Percentiles rank a stretch among this genome's conserved stretches.
Evolutionary conservation across 2,113 vertebrate genomes (phyloP).

Genomic region (Marcusenius ussheri): DNA sequence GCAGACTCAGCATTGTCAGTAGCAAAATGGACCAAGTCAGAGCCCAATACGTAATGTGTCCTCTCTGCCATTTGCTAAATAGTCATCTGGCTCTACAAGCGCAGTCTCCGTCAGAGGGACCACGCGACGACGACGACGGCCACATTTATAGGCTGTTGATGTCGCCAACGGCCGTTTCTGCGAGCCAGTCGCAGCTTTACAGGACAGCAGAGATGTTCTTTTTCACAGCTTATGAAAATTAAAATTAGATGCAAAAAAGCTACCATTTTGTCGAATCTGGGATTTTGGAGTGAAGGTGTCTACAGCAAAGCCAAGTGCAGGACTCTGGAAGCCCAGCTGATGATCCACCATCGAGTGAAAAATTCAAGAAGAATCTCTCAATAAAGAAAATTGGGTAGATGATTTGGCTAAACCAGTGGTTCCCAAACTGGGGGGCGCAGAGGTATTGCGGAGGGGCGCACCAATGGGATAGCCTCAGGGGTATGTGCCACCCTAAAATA

Average conservation of each 20-base stretch:
- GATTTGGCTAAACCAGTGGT: background rate
- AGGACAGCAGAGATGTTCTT: background rate
- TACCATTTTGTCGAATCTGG: background rate
- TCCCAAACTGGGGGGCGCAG: no score
- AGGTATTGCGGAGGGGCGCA: no score
- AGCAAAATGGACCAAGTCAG: background rate
- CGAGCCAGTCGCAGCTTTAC: background rate
- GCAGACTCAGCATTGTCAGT: no score
- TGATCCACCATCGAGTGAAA: background rate
- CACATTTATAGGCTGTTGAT: background rate
- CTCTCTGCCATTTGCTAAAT: background rate
- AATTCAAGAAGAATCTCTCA: background rate
- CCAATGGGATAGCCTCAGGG: no score
- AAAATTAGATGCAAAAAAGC: background rate
- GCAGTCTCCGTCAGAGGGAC: background rate
- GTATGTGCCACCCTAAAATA: no score
- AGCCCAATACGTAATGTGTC: background rate
- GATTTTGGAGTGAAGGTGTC: background rate
- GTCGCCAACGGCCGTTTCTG: background rate
- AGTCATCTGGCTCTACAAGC: background rate
- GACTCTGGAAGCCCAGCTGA: background rate
- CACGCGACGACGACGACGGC: background rate
- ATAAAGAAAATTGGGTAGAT: background rate
- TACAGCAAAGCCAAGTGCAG: background rate
- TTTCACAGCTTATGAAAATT: background rate